Conservation (phyloP, 2,113 vertebrate genomes). For the Tachuris rubrigastra region DNA sequence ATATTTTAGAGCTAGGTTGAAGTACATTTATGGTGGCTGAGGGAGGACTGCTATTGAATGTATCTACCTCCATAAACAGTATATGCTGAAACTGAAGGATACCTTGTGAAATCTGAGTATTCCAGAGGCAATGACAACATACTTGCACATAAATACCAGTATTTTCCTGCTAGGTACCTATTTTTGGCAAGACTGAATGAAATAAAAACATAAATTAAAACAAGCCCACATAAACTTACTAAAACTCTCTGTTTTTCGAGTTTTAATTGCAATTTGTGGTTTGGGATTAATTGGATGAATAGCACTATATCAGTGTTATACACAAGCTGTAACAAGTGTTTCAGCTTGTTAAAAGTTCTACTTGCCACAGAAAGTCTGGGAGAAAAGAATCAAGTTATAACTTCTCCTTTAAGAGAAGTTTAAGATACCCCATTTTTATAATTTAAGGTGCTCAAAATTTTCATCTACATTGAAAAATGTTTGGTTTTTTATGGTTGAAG, state of each 20-base stretch:
- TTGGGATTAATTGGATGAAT: neutral
- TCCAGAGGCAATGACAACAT: neutral
- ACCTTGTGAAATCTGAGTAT: neutral
- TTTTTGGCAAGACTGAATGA: neutral
- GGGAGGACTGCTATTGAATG: neutral
- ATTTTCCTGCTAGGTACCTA: neutral
- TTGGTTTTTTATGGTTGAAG: neutral
- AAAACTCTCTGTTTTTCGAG: neutral
- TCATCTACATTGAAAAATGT: neutral
- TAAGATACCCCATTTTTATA: neutral
- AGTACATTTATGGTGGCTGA: neutral
- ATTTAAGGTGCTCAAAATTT: neutral
- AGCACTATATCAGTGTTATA: neutral
- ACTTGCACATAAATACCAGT: neutral
- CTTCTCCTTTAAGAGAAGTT: neutral
- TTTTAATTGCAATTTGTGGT: neutral
- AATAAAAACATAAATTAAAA: neutral
- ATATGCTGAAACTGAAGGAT: neutral
- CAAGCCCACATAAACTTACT: neutral
- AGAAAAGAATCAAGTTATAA: neutral
- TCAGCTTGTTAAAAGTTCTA: neutral
- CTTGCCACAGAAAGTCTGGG: neutral
- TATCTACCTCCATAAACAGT: neutral
- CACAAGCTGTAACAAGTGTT: neutral
- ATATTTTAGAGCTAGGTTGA: neutral